Percentiles rank a stretch among this genome's conserved stretches.
These are phyloP conservation scores for Atrina japonica DNA, from an alignment of 2,888 invertebrate genomes.

Conservation along the genomic window DNA sequence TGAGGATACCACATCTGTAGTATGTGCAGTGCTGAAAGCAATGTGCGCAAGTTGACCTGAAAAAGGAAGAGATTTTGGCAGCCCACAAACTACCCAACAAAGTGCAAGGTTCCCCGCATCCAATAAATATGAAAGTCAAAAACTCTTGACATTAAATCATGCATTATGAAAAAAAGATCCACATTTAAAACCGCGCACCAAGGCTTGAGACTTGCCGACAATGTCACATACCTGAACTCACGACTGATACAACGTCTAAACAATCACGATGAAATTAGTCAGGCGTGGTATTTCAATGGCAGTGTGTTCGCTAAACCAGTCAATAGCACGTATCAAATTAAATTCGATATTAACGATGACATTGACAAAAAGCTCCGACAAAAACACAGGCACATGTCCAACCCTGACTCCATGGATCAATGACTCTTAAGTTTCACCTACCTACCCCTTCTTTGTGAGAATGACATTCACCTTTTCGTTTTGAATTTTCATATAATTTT, in stretches of 20 bases:
- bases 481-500: too few species aligned
- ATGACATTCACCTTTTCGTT: too few species aligned
- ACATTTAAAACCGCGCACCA: background rate
- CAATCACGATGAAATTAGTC: background rate
- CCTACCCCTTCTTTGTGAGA: too few species aligned
- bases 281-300: background rate
- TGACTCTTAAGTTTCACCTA: too few species aligned
- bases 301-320: slow-evolving; percentile 1
- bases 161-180: slow-evolving; percentile 1
- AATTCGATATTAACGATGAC: background rate
- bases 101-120: background rate
- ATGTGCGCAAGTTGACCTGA: background rate
- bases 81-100: slow-evolving; percentile 7
- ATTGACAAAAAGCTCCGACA: too few species aligned
- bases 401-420: too few species aligned
- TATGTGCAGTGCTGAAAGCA: background rate
- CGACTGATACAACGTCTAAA: slow-evolving; percentile 2
- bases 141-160: slow-evolving; percentile 1
- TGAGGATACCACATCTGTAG: background rate
- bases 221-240: slow-evolving; percentile 3
- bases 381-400: too few species aligned
- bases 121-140: background rate
- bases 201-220: slow-evolving; percentile 1
- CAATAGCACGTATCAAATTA: background rate
- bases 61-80: slow-evolving; percentile 1